A percentile compares a stretch with the other conserved stretches of the same genome.
phyloP scores from a whole-genome alignment of 2,888 invertebrate genomes.

The Polydrusus tereticollis region DNA sequence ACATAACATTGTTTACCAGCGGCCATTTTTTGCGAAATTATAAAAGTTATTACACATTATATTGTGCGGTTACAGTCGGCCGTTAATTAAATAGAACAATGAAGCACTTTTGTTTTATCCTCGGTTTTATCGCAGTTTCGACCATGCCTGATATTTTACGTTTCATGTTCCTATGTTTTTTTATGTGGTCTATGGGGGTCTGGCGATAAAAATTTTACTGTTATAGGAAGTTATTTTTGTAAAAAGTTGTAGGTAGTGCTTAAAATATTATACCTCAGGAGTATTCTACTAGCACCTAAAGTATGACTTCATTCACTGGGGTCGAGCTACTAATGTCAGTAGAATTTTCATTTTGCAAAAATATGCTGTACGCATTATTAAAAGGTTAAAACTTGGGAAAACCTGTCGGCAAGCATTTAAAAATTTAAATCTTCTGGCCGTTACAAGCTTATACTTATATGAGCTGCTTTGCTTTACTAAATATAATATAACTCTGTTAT shows the following conservation, averaged over 20 bases:
- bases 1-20: not conserved
- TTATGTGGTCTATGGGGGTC: not conserved
- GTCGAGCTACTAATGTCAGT: too few species aligned
- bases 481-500: too few species aligned
- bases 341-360: too few species aligned
- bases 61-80: constrained; percentile 7
- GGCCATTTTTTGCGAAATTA: not conserved
- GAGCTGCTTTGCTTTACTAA: too few species aligned
- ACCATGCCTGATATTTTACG: not conserved
- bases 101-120: constrained; percentile 6
- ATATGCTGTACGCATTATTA: too few species aligned
- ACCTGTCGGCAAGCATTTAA: too few species aligned
- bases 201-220: not conserved
- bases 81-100: constrained; percentile 29
- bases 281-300: too few species aligned
- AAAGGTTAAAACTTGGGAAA: too few species aligned
- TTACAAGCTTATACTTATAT: too few species aligned
- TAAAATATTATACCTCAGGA: not conserved
- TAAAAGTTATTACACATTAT: not conserved
- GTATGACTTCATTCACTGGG: too few species aligned
- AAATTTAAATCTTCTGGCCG: too few species aligned
- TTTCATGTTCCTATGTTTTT: not conserved
- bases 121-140: constrained; percentile 10
- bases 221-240: too few species aligned
- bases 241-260: not conserved